Percentiles rank a stretch among this genome's conserved stretches.
Evolutionary conservation across 2,888 invertebrate species (phyloP).

Genomic region (Rhyacophila evoluta): DNA sequence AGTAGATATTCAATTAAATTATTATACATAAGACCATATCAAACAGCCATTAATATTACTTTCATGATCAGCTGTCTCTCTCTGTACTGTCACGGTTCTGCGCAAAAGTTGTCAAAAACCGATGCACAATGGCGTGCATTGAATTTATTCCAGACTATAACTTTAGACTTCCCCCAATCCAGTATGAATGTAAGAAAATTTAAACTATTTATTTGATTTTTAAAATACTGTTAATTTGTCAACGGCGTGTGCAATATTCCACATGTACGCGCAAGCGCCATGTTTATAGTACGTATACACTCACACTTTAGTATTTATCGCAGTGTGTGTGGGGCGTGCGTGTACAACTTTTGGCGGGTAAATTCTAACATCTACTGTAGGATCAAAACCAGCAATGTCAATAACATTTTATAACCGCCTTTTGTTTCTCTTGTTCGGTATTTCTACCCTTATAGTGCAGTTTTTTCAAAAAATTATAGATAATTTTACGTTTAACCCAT

Average conservation of each 20-base stretch:
- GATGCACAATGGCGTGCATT: conserved; percentile 58
- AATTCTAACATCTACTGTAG: conserved; percentile 6
- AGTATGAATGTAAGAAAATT: conserved; percentile 84
- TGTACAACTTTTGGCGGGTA: conserved; percentile 44
- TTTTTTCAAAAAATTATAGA: too few relatives aligned
- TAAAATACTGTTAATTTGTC: neutral
- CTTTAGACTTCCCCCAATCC: conserved; percentile 73
- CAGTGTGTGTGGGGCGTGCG: conserved; percentile 27
- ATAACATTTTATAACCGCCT: too few relatives aligned
- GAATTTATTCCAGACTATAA: conserved; percentile 72
- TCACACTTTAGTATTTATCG: neutral
- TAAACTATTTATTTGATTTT: neutral
- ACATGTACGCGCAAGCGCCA: conserved; percentile 36
- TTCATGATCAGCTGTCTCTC: too few relatives aligned
- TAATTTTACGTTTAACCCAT: too few relatives aligned
- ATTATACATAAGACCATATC: too few relatives aligned
- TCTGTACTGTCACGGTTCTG: too few relatives aligned
- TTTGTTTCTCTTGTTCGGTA: too few relatives aligned
- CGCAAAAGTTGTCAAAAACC: neutral
- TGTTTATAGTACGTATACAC: conserved; percentile 25
- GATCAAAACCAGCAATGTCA: neutral
- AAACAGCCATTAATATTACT: too few relatives aligned
- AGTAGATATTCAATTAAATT: too few relatives aligned
- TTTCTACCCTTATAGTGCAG: too few relatives aligned
- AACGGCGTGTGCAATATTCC: neutral